Conservation (phyloP, 2,113 vertebrate species). For the Gavialis gangeticus region DNA sequence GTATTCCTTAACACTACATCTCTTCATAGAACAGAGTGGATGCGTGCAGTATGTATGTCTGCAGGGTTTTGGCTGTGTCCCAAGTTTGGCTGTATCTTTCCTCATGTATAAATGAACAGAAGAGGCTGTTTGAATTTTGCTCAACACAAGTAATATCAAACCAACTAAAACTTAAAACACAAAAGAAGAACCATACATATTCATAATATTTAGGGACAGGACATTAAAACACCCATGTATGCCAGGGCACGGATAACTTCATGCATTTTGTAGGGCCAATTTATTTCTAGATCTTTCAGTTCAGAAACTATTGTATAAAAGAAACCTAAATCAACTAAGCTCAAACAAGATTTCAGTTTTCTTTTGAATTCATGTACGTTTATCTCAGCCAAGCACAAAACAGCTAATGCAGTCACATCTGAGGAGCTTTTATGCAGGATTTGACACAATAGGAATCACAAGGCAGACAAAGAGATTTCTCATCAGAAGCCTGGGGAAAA, state of each 20-base stretch:
- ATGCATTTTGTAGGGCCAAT: conserved; percentile 61
- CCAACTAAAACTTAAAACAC: conserved; percentile 35
- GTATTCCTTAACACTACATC: background rate
- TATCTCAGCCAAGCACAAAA: conserved; percentile 75
- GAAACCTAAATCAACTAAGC: conserved; percentile 64
- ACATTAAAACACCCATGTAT: conserved; percentile 43
- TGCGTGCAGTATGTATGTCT: background rate
- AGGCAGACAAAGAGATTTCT: conserved; percentile 65
- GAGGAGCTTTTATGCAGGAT: conserved; percentile 74
- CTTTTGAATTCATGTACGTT: conserved; percentile 70
- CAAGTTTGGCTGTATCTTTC: background rate
- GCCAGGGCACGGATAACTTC: conserved; percentile 33
- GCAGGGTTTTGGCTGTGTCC: conserved; percentile 13
- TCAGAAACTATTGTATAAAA: conserved; percentile 52
- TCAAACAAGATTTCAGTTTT: conserved; percentile 60
- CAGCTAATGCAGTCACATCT: conserved; percentile 70
- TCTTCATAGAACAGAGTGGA: background rate
- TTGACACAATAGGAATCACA: conserved; percentile 77
- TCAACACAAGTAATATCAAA: conserved; percentile 5
- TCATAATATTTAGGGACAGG: conserved; percentile 17
- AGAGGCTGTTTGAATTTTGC: conserved; percentile 14
- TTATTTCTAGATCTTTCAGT: conserved; percentile 61
- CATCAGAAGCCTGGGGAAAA: conserved; percentile 42
- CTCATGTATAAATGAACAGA: background rate
- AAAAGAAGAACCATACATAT: background rate